A percentile compares a stretch with the other conserved stretches of the same genome.
These are phyloP conservation scores for Asobara japonica DNA, from an alignment of 1,140 invertebrate genomes.

Conservation along the genomic window DNA sequence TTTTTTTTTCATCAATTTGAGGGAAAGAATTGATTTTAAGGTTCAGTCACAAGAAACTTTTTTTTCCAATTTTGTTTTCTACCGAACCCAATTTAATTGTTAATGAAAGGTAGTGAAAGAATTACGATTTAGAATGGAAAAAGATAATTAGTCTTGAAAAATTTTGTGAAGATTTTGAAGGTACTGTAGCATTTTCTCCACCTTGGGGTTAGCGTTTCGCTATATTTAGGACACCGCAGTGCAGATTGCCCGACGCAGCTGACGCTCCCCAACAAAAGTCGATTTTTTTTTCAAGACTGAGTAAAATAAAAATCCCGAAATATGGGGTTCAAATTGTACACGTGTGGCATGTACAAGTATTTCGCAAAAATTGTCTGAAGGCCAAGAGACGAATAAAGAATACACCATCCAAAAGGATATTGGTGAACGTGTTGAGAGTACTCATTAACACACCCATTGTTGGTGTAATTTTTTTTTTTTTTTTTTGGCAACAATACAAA, in stretches of 20 bases:
- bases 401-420: constrained; percentile 3
- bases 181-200: too few relatives aligned
- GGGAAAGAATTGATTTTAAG: too few relatives aligned
- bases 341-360: not conserved
- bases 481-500: not conserved
- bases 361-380: constrained; percentile 16
- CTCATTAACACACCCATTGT: constrained; percentile 17
- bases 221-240: constrained; percentile 23
- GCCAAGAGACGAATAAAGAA: constrained; percentile 5
- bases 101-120: too few relatives aligned
- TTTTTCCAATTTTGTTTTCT: too few relatives aligned
- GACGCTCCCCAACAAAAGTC: not conserved
- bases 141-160: too few relatives aligned
- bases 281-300: not conserved
- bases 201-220: not conserved
- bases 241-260: constrained; percentile 23
- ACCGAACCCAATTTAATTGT: too few relatives aligned
- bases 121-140: too few relatives aligned
- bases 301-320: not conserved
- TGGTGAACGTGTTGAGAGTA: constrained; percentile 15
- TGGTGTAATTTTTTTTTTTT: not conserved
- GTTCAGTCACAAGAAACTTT: too few relatives aligned
- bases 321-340: not conserved
- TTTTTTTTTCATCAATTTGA: too few relatives aligned
- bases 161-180: too few relatives aligned